A percentile compares a stretch with the other conserved stretches of the same genome.
Conservation (phyloP, 2,113 vertebrate genomes). For the Caretta caretta region DNA sequence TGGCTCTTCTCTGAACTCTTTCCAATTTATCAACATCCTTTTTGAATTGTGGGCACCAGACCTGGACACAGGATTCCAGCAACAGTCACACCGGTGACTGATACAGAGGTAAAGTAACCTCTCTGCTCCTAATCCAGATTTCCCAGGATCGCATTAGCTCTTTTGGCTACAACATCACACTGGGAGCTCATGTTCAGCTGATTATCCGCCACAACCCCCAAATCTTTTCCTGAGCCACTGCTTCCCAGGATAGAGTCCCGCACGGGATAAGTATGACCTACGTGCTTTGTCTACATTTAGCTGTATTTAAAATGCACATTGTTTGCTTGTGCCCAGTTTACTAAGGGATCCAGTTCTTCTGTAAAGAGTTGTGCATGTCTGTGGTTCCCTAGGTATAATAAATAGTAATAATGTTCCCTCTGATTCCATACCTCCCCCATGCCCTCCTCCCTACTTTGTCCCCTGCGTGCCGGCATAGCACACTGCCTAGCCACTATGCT, state of each 20-base stretch:
- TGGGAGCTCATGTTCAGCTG: neutral
- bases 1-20: neutral
- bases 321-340: neutral
- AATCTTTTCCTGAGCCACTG: neutral
- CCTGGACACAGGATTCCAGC: neutral
- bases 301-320: neutral
- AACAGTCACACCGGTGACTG: neutral
- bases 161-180: neutral
- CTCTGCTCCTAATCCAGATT: neutral
- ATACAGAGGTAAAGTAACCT: neutral
- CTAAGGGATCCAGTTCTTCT: neutral
- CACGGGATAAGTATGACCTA: neutral
- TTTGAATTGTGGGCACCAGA: neutral
- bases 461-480: neutral
- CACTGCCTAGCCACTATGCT: conserved; percentile 22
- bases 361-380: conserved; percentile 6
- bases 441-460: neutral
- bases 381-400: neutral
- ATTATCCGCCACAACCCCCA: neutral
- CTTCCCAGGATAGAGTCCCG: neutral
- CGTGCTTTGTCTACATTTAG: neutral
- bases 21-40: neutral
- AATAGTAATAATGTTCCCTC: conserved; percentile 19
- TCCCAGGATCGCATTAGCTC: neutral
- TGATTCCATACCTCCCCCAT: conserved; percentile 1